Evolutionary conservation across 2,113 vertebrate genomes (phyloP).

Genomic region (Sakesphorus luctuosus): DNA sequence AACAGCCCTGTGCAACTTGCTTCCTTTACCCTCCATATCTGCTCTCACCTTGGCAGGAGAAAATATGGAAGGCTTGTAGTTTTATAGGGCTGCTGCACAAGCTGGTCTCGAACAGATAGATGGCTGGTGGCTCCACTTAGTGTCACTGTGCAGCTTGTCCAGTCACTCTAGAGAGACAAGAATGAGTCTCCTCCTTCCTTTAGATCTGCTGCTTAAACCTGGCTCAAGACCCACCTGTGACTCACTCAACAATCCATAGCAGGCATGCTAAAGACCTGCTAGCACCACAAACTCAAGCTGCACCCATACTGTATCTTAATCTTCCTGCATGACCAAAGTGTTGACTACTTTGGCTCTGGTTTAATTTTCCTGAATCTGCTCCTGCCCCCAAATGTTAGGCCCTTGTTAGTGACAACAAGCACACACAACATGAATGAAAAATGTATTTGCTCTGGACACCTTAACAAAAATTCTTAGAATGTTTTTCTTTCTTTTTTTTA

Average conservation of each 20-base stretch:
- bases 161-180: background rate
- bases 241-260: background rate
- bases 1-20: background rate
- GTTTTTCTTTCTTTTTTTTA: background rate
- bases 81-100: background rate
- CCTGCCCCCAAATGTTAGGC: background rate
- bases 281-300: background rate
- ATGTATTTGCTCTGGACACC: background rate
- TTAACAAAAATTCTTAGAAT: background rate
- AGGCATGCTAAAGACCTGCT: background rate
- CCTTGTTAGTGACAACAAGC: background rate
- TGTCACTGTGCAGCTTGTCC: background rate
- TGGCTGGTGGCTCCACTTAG: accelerated
- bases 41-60: background rate
- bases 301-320: background rate
- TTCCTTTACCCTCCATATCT: background rate
- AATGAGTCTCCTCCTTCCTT: accelerated
- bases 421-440: background rate
- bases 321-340: background rate
- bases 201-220: background rate
- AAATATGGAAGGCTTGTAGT: background rate
- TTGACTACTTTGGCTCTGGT: background rate
- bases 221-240: accelerated
- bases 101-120: background rate
- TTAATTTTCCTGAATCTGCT: background rate